Percentiles rank a stretch among this genome's conserved stretches.
Evolutionary conservation across 2,113 vertebrate genomes (phyloP).

Genomic region (Eretmochelys imbricata): DNA sequence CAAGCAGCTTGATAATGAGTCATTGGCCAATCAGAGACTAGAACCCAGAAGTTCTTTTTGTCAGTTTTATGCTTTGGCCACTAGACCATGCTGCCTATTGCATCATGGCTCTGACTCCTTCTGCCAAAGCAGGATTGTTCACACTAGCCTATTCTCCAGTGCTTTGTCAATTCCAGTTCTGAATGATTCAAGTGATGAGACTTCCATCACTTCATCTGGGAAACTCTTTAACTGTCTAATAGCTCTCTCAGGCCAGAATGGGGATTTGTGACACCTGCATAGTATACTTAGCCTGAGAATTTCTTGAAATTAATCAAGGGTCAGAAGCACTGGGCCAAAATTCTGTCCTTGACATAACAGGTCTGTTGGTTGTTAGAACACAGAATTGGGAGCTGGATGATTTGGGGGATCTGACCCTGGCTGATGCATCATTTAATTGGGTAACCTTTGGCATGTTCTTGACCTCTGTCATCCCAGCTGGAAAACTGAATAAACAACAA

Average conservation of each 20-base stretch:
- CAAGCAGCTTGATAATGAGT: neutral
- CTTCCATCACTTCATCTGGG: conserved; percentile 33
- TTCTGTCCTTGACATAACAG: conserved; percentile 42
- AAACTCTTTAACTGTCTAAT: conserved; percentile 57
- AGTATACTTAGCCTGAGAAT: conserved; percentile 53
- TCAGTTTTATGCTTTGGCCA: neutral
- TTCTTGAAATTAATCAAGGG: conserved; percentile 60
- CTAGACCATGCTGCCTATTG: neutral
- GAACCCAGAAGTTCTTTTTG: neutral
- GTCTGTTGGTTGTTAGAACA: conserved; percentile 15
- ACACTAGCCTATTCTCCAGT: neutral
- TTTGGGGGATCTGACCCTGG: neutral
- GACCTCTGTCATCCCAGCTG: neutral
- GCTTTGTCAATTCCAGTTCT: conserved; percentile 53
- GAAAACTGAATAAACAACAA: conserved; percentile 9
- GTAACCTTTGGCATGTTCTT: conserved; percentile 13
- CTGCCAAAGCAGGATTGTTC: conserved; percentile 30
- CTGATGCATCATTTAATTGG: neutral
- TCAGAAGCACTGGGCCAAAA: conserved; percentile 33
- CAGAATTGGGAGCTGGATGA: neutral
- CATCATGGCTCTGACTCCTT: neutral
- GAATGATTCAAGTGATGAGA: conserved; percentile 26
- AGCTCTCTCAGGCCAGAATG: neutral
- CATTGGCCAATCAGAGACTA: neutral
- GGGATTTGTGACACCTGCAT: neutral